Evolutionary conservation across 2,797 vertebrate species (phyloP), one percentile per base, ranked within the genome.

Genomic region (Chiroxiphia lanceolata): DNA sequence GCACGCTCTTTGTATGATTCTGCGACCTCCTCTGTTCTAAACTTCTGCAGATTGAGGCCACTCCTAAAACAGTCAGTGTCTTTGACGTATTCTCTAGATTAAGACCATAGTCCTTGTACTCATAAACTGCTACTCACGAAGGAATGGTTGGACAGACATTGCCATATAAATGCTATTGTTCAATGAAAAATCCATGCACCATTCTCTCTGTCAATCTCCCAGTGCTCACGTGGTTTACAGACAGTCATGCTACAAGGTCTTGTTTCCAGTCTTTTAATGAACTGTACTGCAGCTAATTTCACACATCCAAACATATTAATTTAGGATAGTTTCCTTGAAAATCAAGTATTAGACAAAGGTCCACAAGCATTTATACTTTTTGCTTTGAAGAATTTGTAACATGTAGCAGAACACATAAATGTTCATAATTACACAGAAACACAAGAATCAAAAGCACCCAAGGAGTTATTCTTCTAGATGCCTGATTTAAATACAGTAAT

Each of bases 1-100:
- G n/a, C 4, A 56, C 0, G 0, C 12, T 60, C 18, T 48, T 42
- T 0, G 5, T 8, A 31, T 15, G 3, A 53, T 75, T 89, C 57
- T 87, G 53, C 31, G 64, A 54, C 14, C 29, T 76, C 31, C 31
- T 69, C 45, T 65, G 26, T 16, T 72, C 19, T 33, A 20, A 9
- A 83, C 26, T 68, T 71, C 54, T 33, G 33, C 42, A 89, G 12
- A 60, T 8, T 12, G 27, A 89, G 78, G 54, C 12, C 45, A 71
- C 15, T 29, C 15, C n/a, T 81, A 23, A 91, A 74, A 2, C 4
- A 54, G 22, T 8, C 72, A 40, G 10, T 27, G 14, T 8, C 45
- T 80, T 45, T 53, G 29, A 57, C 11, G 8, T 63, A 1, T 42
- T 78, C 65, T 57, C 48, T 69, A 59, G 18, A 45, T 15, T 29